Base-by-base conservation (phyloP, 2,888 invertebrate species). In the Sylvicola cinctus region DNA sequence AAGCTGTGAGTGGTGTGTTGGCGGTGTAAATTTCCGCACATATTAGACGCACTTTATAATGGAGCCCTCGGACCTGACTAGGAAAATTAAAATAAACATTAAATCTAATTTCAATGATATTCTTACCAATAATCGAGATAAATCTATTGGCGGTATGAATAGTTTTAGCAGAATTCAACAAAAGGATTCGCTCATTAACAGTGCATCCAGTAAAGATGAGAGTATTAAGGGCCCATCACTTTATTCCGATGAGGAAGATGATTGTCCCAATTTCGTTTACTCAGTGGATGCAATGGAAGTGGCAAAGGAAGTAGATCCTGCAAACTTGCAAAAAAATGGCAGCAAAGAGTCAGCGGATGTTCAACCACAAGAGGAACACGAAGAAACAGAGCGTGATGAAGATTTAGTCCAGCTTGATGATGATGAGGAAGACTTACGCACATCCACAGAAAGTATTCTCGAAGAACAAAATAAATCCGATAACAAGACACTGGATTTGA, bases 191-290 rank as follows among this genome's bases (percentile, higher is more conserved):
- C 20, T 20, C 5, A 4, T 20, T 6, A 20, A 20, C 8, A 8
- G 5, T 20, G 8, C 20, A 20, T 8, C 20, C 20, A 20, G 8
- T 20, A 20, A 20, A 20, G 20, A 20, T 20, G 20, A 6, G 20
- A 20, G 20, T 20, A 8, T 8, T 20, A 20, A 20, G 20, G 20
- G 20, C 4, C 20, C 20, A 20, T 20, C 20, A 6, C 20, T 20
- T 4, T 20, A 63, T 3, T 20, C 20, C 5, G 62, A 63, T n/a
- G 66, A 66, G 13, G 70, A 69, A 35, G 74, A 76, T 2, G 78
- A 76, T 44, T 84, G 83, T 53, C 84, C 84, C 4, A 84, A 84
- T 54, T 81, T 81, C 52, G 77, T 84, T 42, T 84, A 84, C 55
- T 84, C 84, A 0, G 74, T 76, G 7, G 72, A 78, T 45, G 80